Evolutionary conservation across 1,140 invertebrate genomes (phyloP), one percentile per base, ranked within the genome.

Genomic region (Phenacoccus solenopsis): DNA sequence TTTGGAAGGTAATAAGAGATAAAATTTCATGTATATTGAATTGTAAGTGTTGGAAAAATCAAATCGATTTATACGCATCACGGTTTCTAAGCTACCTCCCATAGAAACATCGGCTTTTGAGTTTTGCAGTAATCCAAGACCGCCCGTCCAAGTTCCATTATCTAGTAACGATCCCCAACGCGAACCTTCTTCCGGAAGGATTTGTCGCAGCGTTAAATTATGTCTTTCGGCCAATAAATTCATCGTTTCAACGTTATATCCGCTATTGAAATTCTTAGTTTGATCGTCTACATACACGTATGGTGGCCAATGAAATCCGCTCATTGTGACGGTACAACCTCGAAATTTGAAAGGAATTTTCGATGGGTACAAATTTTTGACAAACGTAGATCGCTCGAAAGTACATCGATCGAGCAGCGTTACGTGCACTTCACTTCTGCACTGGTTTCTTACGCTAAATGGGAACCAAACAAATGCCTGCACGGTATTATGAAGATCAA

Each of bases 101-200:
- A 20, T 64, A 24, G 59, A 24, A 24, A 27, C 20, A 24, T 64
- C 59, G 1, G 59, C 59, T 10, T 10, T 64, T 10, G 22, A 25
- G 9, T 22, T 64, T 64, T 64, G 59, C 16, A 64, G 21, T 24
- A 27, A 24, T 64, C 59, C 59, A 64, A 64, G 59, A 25, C 22
- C 59, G 25, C 59, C 59, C 10, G 59, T 64, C 59, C 59, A 64
- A 3, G 59, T 64, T 25, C 59, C 59, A 25, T 64, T 64, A 64
- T 64, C 59, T 4, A 64, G 22, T 25, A 16, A 10, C 22, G 16
- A 25, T 9, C 59, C 59, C 59, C 59, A 64, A 5, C 59, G 59
- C 2, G 10, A 24, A 24, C 59, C 59, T 64, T 64, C 59, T 64
- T 64, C 59, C 4, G 16, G 10, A 10, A 3, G 9, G 25, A 20